These are phyloP conservation scores for Cynopterus brachyotis DNA, from an alignment of 2,113 vertebrate genomes.

Conservation along the genomic window DNA sequence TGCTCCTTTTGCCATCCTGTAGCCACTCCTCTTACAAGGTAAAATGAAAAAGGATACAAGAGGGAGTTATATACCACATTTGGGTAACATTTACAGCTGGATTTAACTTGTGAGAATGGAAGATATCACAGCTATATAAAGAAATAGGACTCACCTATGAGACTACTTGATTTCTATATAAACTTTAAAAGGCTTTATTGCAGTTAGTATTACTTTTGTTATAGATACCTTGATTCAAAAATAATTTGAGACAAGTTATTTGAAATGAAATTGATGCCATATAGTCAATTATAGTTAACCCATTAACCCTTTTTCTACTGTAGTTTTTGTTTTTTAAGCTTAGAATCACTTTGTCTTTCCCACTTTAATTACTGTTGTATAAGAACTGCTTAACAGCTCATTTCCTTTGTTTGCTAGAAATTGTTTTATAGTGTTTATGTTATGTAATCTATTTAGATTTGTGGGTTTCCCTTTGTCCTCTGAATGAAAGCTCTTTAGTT, in stretches of 20 bases:
- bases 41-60: slow-evolving; percentile 19
- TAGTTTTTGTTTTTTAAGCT: slow-evolving; percentile 10
- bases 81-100: neutral
- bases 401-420: slow-evolving; percentile 39
- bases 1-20: neutral
- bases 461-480: neutral
- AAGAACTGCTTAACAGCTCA: neutral
- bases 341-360: neutral
- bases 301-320: neutral
- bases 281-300: neutral
- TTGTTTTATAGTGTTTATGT: slow-evolving; percentile 1
- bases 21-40: neutral
- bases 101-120: neutral
- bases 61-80: neutral
- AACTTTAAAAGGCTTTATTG: slow-evolving; percentile 23
- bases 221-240: neutral
- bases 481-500: neutral
- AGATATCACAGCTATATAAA: neutral
- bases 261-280: neutral
- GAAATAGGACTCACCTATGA: neutral
- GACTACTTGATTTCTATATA: neutral
- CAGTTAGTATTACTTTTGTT: neutral
- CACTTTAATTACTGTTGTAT: slow-evolving; percentile 47
- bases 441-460: neutral
- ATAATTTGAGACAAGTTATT: slow-evolving; percentile 12